These are phyloP conservation scores for Drosophila aff. DNA, from an alignment of 1,140 invertebrate species.

Conservation along the genomic window DNA sequence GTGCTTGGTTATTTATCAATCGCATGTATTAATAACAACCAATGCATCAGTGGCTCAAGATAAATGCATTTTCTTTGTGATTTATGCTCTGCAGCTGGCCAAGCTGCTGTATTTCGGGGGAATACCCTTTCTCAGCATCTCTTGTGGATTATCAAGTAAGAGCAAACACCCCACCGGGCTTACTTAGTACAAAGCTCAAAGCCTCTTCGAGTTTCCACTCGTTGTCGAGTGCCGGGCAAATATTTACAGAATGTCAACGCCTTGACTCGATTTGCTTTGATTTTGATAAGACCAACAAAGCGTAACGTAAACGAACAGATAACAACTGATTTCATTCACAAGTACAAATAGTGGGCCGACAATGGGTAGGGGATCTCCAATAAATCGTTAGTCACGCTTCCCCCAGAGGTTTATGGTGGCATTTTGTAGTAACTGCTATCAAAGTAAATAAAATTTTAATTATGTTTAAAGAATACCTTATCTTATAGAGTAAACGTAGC, in stretches of 20 bases:
- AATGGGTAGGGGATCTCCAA: background rate
- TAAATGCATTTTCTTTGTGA: constrained; percentile 45
- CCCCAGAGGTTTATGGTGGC: background rate
- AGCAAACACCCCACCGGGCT: constrained; percentile 13
- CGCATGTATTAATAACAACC: constrained; percentile 50
- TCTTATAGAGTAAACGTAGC: background rate
- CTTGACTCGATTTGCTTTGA: constrained; percentile 22
- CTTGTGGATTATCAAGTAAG: constrained; percentile 13
- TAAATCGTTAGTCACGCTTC: constrained; percentile 14
- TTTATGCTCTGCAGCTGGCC: constrained; percentile 18
- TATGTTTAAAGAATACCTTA: background rate
- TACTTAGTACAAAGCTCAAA: constrained; percentile 1
- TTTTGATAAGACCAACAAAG: constrained; percentile 44
- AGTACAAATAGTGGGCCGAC: constrained; percentile 3
- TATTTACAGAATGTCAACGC: constrained; percentile 49
- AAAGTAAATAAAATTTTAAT: constrained; percentile 1
- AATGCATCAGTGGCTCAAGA: constrained; percentile 37
- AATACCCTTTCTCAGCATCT: constrained; percentile 10
- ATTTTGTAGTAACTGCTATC: background rate
- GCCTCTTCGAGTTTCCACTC: constrained; percentile 29
- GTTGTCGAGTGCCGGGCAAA: constrained; percentile 49
- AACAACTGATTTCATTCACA: constrained; percentile 55
- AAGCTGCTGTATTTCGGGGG: background rate
- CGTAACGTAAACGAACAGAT: constrained; percentile 27
- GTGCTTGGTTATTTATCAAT: constrained; percentile 69